Percentiles rank a stretch among this genome's conserved stretches.
phyloP scores from a whole-genome alignment of 2,113 vertebrate species.

The Microtus oregoni region DNA sequence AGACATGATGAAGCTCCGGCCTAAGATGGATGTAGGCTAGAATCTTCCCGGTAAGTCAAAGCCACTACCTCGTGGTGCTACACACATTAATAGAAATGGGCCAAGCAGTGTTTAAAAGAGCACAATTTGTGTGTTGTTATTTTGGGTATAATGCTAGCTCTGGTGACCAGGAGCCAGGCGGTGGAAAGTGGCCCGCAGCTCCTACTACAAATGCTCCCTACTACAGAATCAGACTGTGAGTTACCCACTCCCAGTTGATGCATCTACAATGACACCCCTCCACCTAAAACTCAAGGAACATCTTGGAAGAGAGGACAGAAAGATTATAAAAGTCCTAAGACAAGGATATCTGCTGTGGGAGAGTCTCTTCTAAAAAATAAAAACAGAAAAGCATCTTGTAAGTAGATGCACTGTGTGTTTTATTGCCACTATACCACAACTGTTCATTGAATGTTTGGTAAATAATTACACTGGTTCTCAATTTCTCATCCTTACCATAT shows the following conservation, averaged over 20 bases:
- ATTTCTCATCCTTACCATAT: not conserved
- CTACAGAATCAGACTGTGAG: not conserved
- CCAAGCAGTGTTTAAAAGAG: too few species aligned
- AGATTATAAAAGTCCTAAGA: not conserved
- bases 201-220: too few species aligned
- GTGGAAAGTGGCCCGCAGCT: too few species aligned
- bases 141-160: too few species aligned
- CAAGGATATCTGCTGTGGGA: not conserved
- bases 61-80: too few species aligned
- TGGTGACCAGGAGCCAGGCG: too few species aligned
- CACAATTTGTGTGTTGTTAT: too few species aligned
- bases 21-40: too few species aligned
- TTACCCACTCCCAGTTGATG: not conserved
- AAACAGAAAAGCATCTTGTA: not conserved
- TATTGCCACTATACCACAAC: not conserved
- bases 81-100: too few species aligned
- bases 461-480: conserved; percentile 34
- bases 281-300: not conserved
- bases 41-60: too few species aligned
- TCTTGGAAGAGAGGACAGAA: not conserved
- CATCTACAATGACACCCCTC: not conserved
- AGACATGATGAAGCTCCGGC: too few species aligned
- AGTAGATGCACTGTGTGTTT: not conserved
- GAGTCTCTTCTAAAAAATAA: not conserved
- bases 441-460: conserved; percentile 15